phyloP scores from a whole-genome alignment of 2,113 vertebrate genomes.

The Chloropsis cyanopogon region DNA sequence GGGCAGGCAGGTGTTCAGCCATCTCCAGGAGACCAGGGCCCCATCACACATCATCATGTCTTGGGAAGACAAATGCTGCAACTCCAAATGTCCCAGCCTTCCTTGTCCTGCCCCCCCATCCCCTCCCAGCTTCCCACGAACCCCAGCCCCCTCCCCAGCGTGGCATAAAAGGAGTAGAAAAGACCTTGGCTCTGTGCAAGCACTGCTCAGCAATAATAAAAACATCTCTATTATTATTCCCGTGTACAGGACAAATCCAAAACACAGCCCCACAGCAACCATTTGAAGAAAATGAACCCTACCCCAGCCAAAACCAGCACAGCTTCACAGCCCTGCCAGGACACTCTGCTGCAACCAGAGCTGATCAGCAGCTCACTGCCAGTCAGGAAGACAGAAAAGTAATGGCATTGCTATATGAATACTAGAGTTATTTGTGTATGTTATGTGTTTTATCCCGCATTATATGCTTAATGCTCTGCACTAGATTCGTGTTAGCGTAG shows the following conservation, averaged over 20 bases:
- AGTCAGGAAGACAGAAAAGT: neutral
- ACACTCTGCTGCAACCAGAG: neutral
- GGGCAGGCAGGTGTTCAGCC: neutral
- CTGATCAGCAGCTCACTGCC: neutral
- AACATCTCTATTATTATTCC: neutral
- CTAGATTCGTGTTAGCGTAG: too few species aligned
- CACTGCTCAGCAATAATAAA: neutral
- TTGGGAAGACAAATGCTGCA: neutral
- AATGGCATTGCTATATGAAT: neutral
- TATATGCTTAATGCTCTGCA: neutral
- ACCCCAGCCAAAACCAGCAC: neutral
- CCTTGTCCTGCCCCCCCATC: too few species aligned
- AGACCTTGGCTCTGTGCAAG: neutral
- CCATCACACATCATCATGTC: rapidly evolving
- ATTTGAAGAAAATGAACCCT: neutral
- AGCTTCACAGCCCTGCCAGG: neutral
- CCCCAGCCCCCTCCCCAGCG: rapidly evolving
- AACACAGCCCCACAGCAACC: neutral
- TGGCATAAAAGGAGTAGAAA: neutral
- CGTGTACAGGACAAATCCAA: neutral
- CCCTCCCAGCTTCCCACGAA: neutral
- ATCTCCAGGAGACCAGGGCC: neutral
- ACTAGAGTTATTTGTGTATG: neutral
- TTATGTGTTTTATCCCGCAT: neutral
- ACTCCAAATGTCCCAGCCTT: neutral